Percentiles rank a stretch among this genome's conserved stretches.
Conservation (phyloP, 2,113 vertebrate genomes). For the Festucalex cinctus region DNA sequence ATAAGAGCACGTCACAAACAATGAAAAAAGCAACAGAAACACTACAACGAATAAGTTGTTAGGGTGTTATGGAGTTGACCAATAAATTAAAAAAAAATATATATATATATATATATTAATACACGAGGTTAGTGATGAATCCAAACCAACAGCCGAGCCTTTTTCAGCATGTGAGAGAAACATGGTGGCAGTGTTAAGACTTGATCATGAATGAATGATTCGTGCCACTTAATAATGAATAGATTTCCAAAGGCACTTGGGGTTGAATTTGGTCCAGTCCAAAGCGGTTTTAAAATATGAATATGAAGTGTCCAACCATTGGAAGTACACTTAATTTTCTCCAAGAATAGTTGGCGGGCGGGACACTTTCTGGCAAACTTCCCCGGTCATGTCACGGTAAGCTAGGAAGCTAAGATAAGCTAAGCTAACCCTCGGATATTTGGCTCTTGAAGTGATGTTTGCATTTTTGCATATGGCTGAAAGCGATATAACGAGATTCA, state of each 20-base stretch:
- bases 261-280: neutral
- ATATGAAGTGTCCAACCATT: neutral
- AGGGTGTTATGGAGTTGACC: too few relatives aligned
- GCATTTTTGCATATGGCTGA: too few relatives aligned
- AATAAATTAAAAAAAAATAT: too few relatives aligned
- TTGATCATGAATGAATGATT: slow-evolving; percentile 1
- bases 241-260: neutral
- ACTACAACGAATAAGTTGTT: too few relatives aligned
- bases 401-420: neutral
- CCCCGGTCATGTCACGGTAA: neutral
- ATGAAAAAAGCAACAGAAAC: too few relatives aligned
- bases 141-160: neutral
- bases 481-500: slow-evolving; percentile 29
- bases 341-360: neutral
- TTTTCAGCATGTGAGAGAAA: neutral
- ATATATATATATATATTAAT: neutral
- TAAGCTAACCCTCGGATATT: neutral
- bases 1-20: too few relatives aligned
- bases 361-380: neutral
- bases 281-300: slow-evolving; percentile 1
- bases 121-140: neutral
- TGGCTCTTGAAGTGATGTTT: slow-evolving; percentile 19
- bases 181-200: neutral
- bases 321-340: neutral
- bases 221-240: neutral